Base-by-base conservation (phyloP, 2,113 vertebrate genomes). In the Albula goreensis region DNA sequence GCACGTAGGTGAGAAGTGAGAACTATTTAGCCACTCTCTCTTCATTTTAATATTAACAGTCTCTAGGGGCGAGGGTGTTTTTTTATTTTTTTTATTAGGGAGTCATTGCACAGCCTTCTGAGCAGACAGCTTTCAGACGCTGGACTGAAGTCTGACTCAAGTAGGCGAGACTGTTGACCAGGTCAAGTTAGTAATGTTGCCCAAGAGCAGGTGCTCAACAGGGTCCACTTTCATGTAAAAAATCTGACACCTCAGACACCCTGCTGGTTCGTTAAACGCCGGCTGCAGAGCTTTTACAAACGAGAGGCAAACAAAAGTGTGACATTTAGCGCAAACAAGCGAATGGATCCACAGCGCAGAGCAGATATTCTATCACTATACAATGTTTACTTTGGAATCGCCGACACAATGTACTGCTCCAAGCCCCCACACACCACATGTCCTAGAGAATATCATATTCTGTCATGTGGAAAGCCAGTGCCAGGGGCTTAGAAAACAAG, bases 391-490 rank as follows among this genome's bases (percentile, higher is more conserved):
- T 78, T 84, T 50, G n/a, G 70, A 74, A 74, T 74, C 70, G 70
- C 70, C 70, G 31, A 31, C 70, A 74, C 70, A 74, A n/a, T 74
- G 70, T 31, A 56, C 50, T 4, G 11, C n/a, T 53, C 80, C 80
- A 81, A 31, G 52, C 79, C 79, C 80, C 80, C 50, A 53, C 80
- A 53, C 80, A 53, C 22, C 70, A 74, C 70, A 74, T 74, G 70
- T 74, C 50, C 50, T 51, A 56, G 19, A n/a, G 80, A 81, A 81
- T 25, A 81, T 81, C 80, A 53, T 25, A 81, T 53, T 81, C 80
- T 81, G 51, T 19, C n/a, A 81, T 31, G 25, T 17, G 51, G 83
- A n/a, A 74, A 48, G 8, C 74, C 5, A 19, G 41, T 53, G 74
- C 83, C 50, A 12, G 9, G 25, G 83, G 25, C 41, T 51, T 41